Base-by-base conservation (phyloP, 2,888 invertebrate species). In the Aphidius colemani region DNA sequence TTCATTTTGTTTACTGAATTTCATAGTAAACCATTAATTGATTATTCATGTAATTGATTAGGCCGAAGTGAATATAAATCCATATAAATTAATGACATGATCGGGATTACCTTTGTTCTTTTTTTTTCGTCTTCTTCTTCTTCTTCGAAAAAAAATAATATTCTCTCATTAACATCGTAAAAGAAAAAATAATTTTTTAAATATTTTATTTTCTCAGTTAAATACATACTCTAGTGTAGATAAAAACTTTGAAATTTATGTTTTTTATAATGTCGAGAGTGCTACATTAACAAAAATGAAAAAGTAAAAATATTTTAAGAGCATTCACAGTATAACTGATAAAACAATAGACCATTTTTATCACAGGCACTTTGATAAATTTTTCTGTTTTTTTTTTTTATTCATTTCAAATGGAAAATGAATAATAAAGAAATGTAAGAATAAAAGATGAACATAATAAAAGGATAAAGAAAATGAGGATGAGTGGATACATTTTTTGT, bases 11-110 rank as follows among this genome's bases (percentile, higher is more conserved):
- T 18, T 18, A 30, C 3, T 30, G 30, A 5, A 5, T 30, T 30
- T 30, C 30, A 30, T 30, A 30, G 30, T 30, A 51, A 66, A 44
- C 64, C 63, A 50, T 53, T 59, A 53, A 63, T 67, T 63, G 68
- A 72, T 75, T 70, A 69, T 68, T 59, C 30, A 64, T 63, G 59
- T 69, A 67, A 62, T 70, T 66, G 41, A 66, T 65, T 63, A 57
- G 49, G 18, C 53, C 13, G 41, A 59, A 30, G 5, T 30, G 61
- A 48, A 60, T 53, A 51, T 61, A 55, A 59, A 39, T 55, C 45
- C 39, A 46, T 8, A 48, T 46, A 18, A 50, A 58, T 46, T 46
- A 39, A 63, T 69, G 66, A 69, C 68, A 67, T 50, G 18, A n/a
- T 60, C 5, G 69, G 69, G 59, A 69, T 69, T 70, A 69, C 66